Conservation (phyloP, 2,113 vertebrate genomes). For the Nothocercus julius region DNA sequence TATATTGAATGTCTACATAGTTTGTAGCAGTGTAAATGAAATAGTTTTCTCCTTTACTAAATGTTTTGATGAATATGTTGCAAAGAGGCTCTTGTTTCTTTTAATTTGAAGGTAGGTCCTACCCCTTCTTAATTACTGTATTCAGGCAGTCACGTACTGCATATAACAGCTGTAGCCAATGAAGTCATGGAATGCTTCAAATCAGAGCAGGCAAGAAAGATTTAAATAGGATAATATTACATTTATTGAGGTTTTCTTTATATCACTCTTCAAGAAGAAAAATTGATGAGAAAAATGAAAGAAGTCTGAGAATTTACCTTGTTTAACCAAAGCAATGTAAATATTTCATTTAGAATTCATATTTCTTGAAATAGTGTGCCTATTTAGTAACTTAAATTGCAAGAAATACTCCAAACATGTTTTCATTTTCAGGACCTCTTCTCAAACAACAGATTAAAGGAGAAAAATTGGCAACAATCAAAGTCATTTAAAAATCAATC, state of each 20-base stretch:
- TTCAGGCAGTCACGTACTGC: background rate
- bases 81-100: background rate
- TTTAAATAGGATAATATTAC: background rate
- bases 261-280: background rate
- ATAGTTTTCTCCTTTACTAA: slow-evolving; percentile 18
- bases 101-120: background rate
- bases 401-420: background rate
- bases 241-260: background rate
- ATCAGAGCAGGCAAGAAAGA: background rate
- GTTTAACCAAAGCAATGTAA: background rate
- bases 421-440: background rate
- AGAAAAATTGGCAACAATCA: background rate
- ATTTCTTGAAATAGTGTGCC: background rate
- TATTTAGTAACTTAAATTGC: background rate
- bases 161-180: background rate
- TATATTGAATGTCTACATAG: background rate
- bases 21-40: background rate
- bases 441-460: background rate
- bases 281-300: background rate
- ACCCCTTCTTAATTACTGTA: background rate
- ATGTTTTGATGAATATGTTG: background rate
- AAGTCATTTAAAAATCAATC: background rate
- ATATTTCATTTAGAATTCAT: background rate
- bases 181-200: slow-evolving; percentile 56
- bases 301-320: background rate